Base-by-base conservation (phyloP, 2,888 invertebrate genomes). In the Bembecia ichneumoniformis region DNA sequence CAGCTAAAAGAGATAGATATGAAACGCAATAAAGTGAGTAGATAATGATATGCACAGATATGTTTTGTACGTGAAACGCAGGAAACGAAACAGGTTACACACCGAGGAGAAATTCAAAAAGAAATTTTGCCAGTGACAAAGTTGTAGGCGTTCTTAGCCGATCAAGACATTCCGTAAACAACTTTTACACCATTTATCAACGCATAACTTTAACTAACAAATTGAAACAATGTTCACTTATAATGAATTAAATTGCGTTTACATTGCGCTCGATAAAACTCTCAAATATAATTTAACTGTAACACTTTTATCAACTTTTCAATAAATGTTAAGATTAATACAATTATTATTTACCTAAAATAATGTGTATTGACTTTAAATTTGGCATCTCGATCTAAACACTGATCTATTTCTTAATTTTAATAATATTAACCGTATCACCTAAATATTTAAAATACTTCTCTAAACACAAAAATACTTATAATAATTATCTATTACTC, bases 361-460 rank as follows among this genome's bases (percentile, higher is more conserved):
- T 88, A 89, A 87, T 80, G 81, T 82, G 90, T 90, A 90, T 90
- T 90, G 90, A 90, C 90, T 90, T 90, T 88, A 82, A 84, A 89
- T 90, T 90, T 90, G 90, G 90, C 90, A 90, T 83, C 86, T 87
- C 83, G 76, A 82, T 76, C 86, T 87, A 87, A 83, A 87, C 86
- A 86, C 82, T 79, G 84, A 86, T 81, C 83, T 82, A 82, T 77
- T 78, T 70, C 74, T 73, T 62, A 60, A 60, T 68, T 68, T 73
- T 76, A 68, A 78, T 82, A 78, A 78, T 74, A 77, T 74, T 80
- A 81, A 36, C 67, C 73, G 71, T 77, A 84, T 77, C 78, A 82
- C 76, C 84, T 84, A 86, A 78, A 84, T 84, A 82, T 86, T 87
- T 86, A 84, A 86, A 87, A 87, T 87, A 87, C 87, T 84, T 83